These are phyloP conservation scores for Tapirus terrestris DNA, from an alignment of 2,113 vertebrate genomes.

Conservation along the genomic window DNA sequence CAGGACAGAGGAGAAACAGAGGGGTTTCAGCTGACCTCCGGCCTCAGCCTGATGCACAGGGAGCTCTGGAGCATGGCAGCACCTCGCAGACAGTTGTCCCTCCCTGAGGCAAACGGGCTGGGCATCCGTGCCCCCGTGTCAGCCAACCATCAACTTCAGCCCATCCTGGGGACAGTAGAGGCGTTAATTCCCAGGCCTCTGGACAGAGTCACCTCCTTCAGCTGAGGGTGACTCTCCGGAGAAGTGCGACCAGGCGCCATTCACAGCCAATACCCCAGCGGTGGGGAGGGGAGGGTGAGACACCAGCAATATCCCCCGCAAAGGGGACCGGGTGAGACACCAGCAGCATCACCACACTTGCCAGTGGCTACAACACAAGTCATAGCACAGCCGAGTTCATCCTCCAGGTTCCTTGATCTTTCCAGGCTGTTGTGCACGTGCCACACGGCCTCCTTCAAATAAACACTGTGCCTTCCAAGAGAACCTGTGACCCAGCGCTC, in stretches of 20 bases:
- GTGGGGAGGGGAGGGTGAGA: rapidly evolving
- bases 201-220: not conserved
- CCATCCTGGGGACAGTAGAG: not conserved
- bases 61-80: no score
- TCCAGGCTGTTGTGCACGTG: not conserved
- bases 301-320: no score
- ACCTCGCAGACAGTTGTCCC: not conserved
- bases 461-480: not conserved
- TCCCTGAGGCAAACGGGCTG: not conserved
- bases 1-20: not conserved
- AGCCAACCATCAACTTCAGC: not conserved
- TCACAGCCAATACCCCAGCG: not conserved
- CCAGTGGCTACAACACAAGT: not conserved
- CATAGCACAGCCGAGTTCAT: not conserved
- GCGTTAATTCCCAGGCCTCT: not conserved
- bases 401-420: not conserved
- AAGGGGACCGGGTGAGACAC: not conserved
- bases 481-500: not conserved
- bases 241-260: not conserved
- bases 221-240: not conserved
- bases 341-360: not conserved
- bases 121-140: not conserved
- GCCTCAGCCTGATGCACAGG: not conserved
- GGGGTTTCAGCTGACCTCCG: rapidly evolving
- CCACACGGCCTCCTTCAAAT: not conserved